phyloP scores from a whole-genome alignment of 2,888 invertebrate genomes.

The Liopterus haemorrhoidalis region DNA sequence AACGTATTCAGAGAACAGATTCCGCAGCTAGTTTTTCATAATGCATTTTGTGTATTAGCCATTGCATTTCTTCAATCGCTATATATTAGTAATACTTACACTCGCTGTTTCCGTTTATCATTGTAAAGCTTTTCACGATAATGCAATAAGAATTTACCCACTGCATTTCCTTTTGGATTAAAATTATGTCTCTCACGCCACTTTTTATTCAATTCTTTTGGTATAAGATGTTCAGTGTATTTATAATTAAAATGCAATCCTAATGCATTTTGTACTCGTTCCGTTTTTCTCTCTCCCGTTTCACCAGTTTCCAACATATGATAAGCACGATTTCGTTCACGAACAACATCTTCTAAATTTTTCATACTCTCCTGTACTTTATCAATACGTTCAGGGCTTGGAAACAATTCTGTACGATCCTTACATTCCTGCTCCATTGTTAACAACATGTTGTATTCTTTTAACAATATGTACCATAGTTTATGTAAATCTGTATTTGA shows the following conservation, averaged over 20 bases:
- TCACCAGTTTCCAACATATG: constrained; percentile 83
- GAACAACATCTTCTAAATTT: constrained; percentile 82
- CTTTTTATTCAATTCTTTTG: constrained; percentile 59
- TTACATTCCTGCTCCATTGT: constrained; percentile 89
- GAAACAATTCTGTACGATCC: constrained; percentile 62
- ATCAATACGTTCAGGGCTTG: constrained; percentile 88
- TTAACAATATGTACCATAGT: constrained; percentile 86
- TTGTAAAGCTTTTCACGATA: constrained; percentile 62
- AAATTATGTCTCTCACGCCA: constrained; percentile 58
- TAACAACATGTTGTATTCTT: constrained; percentile 93
- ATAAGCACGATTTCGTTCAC: constrained; percentile 89
- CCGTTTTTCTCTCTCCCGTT: constrained; percentile 69
- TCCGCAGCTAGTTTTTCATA: too few species aligned
- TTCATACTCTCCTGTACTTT: constrained; percentile 94
- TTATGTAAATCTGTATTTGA: constrained; percentile 94
- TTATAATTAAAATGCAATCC: constrained; percentile 56
- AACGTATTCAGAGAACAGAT: too few species aligned
- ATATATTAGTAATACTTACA: constrained; percentile 42
- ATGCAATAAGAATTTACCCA: constrained; percentile 55
- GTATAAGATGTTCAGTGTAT: constrained; percentile 58
- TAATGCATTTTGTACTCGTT: constrained; percentile 53
- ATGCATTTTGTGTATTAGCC: too few species aligned
- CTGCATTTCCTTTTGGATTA: constrained; percentile 54
- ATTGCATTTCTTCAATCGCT: too few species aligned
- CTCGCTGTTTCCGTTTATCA: constrained; percentile 52